A percentile compares a stretch with the other conserved stretches of the same genome.
Evolutionary conservation across 2,888 invertebrate species (phyloP).

Genomic region (Tribolium freemani): DNA sequence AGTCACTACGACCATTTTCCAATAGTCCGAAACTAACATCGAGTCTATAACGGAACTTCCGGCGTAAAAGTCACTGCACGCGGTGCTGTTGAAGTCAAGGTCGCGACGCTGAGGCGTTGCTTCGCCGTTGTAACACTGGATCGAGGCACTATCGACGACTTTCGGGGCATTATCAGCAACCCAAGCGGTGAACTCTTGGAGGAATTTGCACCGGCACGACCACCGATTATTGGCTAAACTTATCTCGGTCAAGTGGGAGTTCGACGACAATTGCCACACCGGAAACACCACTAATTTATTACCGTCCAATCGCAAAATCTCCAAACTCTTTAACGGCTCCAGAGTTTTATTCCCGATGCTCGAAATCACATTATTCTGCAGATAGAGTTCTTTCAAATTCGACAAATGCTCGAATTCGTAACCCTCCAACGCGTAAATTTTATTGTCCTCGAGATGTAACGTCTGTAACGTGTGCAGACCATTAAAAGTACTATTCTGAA

Average conservation of each 20-base stretch:
- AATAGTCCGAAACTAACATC: constrained; percentile 86
- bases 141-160: constrained; percentile 83
- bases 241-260: constrained; percentile 80
- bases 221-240: constrained; percentile 88
- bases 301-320: constrained; percentile 86
- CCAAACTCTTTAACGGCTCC: constrained; percentile 81
- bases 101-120: constrained; percentile 82
- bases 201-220: constrained; percentile 92
- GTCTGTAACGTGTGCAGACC: constrained; percentile 84
- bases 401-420: constrained; percentile 88
- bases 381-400: constrained; percentile 84
- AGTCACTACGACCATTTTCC: constrained; percentile 86
- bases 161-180: constrained; percentile 85
- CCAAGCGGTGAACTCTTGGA: constrained; percentile 87
- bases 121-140: constrained; percentile 86
- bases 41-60: constrained; percentile 87
- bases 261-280: constrained; percentile 81
- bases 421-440: constrained; percentile 83
- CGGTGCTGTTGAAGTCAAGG: constrained; percentile 87
- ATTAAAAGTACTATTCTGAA: constrained; percentile 92
- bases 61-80: constrained; percentile 88
- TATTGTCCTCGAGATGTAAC: constrained; percentile 89
- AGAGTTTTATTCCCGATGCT: constrained; percentile 87
- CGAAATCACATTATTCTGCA: constrained; percentile 87
- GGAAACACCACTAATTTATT: constrained; percentile 86